A percentile compares a stretch with the other conserved stretches of the same genome.
Conservation (phyloP, 2,113 vertebrate genomes). For the Xiphorhynchus elegans region DNA sequence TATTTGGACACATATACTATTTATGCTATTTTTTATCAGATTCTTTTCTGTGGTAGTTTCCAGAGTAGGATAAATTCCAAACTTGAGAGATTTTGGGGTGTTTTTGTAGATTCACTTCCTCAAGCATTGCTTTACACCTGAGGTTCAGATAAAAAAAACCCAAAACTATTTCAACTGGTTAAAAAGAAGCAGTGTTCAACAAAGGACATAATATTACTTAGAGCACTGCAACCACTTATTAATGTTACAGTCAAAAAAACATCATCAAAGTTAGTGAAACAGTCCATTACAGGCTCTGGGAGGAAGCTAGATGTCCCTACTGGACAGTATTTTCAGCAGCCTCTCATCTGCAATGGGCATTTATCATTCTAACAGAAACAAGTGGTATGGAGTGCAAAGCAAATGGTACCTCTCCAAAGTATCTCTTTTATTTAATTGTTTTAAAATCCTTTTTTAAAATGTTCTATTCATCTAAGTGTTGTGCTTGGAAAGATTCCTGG, state of each 20-base stretch:
- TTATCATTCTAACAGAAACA: not conserved
- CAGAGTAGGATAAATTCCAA: not conserved
- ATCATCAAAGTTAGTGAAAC: not conserved
- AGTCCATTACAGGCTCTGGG: not conserved
- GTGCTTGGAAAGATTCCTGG: constrained; percentile 27
- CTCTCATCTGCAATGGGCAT: not conserved
- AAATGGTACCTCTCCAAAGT: not conserved
- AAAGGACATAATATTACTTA: not conserved
- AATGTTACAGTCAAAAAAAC: not conserved
- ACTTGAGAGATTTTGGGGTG: not conserved
- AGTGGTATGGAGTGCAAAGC: not conserved
- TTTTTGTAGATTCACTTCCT: not conserved
- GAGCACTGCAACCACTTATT: not conserved
- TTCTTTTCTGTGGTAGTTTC: not conserved
- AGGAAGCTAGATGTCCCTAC: not conserved
- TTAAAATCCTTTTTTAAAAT: not conserved
- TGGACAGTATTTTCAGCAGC: not conserved
- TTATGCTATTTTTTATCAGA: not conserved
- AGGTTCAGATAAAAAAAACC: not conserved
- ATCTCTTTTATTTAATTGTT: constrained; percentile 6
- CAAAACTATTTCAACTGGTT: not conserved
- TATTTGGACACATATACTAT: not conserved
- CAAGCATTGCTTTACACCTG: not conserved
- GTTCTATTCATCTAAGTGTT: not conserved
- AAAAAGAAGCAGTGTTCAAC: not conserved